Conservation (phyloP, 2,888 invertebrate species). For the Protonemura montana region DNA sequence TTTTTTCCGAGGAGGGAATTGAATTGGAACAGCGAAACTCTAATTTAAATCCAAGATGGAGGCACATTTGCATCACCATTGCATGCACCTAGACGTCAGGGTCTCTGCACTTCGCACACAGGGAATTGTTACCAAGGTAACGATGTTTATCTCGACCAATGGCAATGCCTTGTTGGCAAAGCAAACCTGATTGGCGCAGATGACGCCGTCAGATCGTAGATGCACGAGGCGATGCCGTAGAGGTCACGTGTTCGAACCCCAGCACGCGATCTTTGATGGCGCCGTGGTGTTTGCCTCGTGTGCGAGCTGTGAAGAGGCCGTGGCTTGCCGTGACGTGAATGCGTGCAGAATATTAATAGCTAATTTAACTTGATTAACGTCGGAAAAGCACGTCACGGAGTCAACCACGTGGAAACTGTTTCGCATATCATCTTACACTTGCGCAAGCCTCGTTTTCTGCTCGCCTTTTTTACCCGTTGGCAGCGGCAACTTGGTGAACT, state of each 20-base stretch:
- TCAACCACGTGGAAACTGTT: background rate
- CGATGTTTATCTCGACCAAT: too few relatives aligned
- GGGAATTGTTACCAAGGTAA: too few relatives aligned
- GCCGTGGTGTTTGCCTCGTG: too few relatives aligned
- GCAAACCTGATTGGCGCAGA: too few relatives aligned
- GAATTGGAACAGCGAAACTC: slow-evolving; percentile 13
- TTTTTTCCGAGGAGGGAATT: too few relatives aligned
- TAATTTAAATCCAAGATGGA: background rate
- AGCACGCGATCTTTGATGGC: background rate
- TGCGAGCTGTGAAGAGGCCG: background rate
- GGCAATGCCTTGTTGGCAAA: too few relatives aligned
- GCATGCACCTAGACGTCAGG: too few relatives aligned
- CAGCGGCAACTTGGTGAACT: background rate
- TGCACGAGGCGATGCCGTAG: too few relatives aligned
- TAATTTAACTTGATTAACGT: background rate
- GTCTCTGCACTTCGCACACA: too few relatives aligned
- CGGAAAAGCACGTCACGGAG: background rate
- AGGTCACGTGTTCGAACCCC: background rate
- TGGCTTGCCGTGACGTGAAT: background rate
- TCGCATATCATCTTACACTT: background rate
- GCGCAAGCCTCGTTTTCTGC: background rate
- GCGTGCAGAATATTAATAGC: background rate
- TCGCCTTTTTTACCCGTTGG: background rate
- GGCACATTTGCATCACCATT: too few relatives aligned
- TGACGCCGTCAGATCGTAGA: too few relatives aligned